Evolutionary conservation across 2,888 invertebrate species (phyloP), one percentile per base, ranked within the genome.

Genomic region (Phaedon cochleariae): DNA sequence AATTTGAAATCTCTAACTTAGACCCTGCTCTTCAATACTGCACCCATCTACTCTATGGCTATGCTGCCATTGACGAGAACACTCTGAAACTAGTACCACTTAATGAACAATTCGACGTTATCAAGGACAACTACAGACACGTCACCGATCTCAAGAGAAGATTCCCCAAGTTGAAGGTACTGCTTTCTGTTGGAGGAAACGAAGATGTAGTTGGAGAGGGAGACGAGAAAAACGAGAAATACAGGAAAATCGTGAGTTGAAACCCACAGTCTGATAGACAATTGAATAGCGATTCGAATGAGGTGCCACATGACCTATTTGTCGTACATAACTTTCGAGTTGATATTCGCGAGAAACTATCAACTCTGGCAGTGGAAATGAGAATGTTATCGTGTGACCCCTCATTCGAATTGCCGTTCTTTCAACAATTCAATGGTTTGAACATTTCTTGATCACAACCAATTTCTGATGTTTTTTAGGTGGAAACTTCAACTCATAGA

Each of bases 41-140:
- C 84, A 90, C 92, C 1, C 92, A 94, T 79, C 78, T 94, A 67
- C 84, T 93, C 22, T 94, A 94, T 78, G 93, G 93, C n/a, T 92
- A 87, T 77, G 93, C 93, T 18, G 92, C 90, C 17, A 86, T 94
- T 54, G 90, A 92, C 74, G 86, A 89, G n/a, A 89, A 89, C 59
- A 90, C 87, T 63, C 89, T 88, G 81, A 92, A 92, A 82, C 83
- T 92, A 76, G 85, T 90, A 18, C 88, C 93, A 1, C 84, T 90
- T 60, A 90, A 93, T 76, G 90, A 91, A 74, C 88, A 89, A 77
- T 84, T 92, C 61, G 94, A 94, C 73, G 86, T 91, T 55, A 92
- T 92, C 71, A 90, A 90, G 74, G 90, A 89, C 52, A 90, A 93
- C 80, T 94, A 90, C 83, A 87, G 90, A 59, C 83, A 89, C 0